Evolutionary conservation across 2,113 vertebrate genomes (phyloP), one percentile per base, ranked within the genome.

Genomic region (Stegostoma tigrinum): DNA sequence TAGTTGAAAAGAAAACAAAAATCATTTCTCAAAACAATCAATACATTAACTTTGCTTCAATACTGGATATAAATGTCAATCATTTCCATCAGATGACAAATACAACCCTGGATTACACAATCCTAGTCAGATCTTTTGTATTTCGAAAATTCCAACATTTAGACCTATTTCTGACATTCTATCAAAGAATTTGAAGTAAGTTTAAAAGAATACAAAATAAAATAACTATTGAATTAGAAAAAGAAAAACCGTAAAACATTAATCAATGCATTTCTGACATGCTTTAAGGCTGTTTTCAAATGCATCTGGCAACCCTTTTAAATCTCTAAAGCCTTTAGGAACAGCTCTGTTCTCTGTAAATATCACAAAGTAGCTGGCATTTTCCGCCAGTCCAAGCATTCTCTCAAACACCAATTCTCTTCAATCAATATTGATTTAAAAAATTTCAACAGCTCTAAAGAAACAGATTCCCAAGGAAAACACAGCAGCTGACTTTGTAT

Each of bases 351-450:
- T 68, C 91, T 94, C 66, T 67, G n/a, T 67, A 94, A 68, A 94
- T 68, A 94, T 68, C 91, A 94, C 8, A 21, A 68, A 94, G 66
- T 21, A 12, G 64, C 64, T 94, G 91, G 91, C 91, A 68, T 94
- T 93, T 94, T 94, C 66, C 70, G 91, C 64, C 10, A 67, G n/a
- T 67, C 64, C 21, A 5, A 66, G n/a, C 66, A 6, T 94, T 94
- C 91, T 94, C 91, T 68, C 66, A 94, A 94, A 94, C 91, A 94
- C n/a, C n/a, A 94, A 94, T 94, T 94, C 91, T 45, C 91, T 94
- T 94, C 91, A 94, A 94, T 70, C 91, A 94, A 94, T 94, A 94
- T 94, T 42, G 38, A 45, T 94, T 94, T 45, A 45, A 94, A 94
- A 94, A 94, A 42, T 68, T 94, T 94, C 66, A 94, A 27, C 91